Conservation (phyloP, 2,888 invertebrate species). For the Synanthedon myopaeformis region DNA sequence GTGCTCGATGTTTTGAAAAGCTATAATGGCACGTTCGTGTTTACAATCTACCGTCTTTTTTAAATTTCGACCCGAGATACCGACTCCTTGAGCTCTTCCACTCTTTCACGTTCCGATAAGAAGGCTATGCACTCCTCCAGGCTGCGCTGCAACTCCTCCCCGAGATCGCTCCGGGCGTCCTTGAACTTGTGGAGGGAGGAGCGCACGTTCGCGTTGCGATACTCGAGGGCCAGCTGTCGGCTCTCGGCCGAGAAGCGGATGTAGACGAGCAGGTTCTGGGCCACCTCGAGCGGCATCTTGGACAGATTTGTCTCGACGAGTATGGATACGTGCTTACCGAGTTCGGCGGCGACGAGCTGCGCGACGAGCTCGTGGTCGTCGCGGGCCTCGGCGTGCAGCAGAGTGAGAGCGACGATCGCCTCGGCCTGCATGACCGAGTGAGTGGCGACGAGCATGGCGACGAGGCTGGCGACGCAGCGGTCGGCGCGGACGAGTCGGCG, state of each 20-base stretch:
- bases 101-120: not conserved
- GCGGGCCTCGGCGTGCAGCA: constrained; percentile 58
- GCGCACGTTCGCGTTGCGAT: constrained; percentile 40
- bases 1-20: too few relatives aligned
- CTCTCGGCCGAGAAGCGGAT: constrained; percentile 53
- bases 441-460: constrained; percentile 85
- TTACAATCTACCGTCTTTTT: too few relatives aligned
- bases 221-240: constrained; percentile 36
- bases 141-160: constrained; percentile 27
- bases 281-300: constrained; percentile 59
- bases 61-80: not conserved
- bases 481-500: constrained; percentile 46
- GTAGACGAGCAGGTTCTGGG: constrained; percentile 62
- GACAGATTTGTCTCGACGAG: constrained; percentile 59
- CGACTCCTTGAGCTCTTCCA: not conserved
- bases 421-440: constrained; percentile 91
- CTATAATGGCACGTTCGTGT: too few relatives aligned
- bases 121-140: not conserved
- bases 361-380: constrained; percentile 17
- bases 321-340: constrained; percentile 61
- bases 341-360: constrained; percentile 59
- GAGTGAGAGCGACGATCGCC: constrained; percentile 78
- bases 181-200: constrained; percentile 40
- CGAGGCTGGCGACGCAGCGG: constrained; percentile 80
- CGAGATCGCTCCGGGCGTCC: constrained; percentile 39